Percentiles rank a stretch among this genome's conserved stretches.
Evolutionary conservation across 2,888 invertebrate genomes (phyloP).

Genomic region (Lissocephala sabroskyi): DNA sequence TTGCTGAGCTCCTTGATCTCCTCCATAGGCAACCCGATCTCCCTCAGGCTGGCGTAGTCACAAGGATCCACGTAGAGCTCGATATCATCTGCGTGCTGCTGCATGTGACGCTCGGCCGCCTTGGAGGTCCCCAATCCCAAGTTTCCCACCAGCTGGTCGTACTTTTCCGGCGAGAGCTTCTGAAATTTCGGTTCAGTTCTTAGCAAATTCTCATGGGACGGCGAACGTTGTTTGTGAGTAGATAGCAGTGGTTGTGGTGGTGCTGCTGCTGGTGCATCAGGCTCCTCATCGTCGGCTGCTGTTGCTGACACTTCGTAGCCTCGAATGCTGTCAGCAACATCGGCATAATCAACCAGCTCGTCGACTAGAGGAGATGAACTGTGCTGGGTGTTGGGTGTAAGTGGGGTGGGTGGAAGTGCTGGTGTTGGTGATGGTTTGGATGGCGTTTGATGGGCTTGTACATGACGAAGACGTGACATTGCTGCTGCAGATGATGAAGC

Average conservation of each 20-base stretch:
- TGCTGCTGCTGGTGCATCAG: slow-evolving; percentile 6
- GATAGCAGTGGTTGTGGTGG: no score
- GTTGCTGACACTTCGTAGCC: slow-evolving; percentile 42
- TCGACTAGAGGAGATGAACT: slow-evolving; percentile 47
- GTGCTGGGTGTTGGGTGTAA: slow-evolving; percentile 22
- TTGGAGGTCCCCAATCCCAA: slow-evolving; percentile 31
- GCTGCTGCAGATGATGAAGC: slow-evolving; percentile 15
- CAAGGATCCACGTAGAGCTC: slow-evolving; percentile 70
- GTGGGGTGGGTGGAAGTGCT: slow-evolving; percentile 24
- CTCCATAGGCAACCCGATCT: slow-evolving; percentile 74
- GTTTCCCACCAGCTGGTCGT: slow-evolving; percentile 67
- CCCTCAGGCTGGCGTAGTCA: slow-evolving; percentile 68
- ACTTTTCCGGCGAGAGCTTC: slow-evolving; percentile 69
- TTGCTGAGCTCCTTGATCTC: slow-evolving; percentile 76
- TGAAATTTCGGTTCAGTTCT: slow-evolving; percentile 69
- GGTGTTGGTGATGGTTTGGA: slow-evolving; percentile 17
- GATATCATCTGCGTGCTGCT: slow-evolving; percentile 66
- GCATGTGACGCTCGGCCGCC: slow-evolving; percentile 53
- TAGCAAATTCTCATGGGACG: slow-evolving; percentile 64
- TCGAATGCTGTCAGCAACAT: slow-evolving; percentile 67
- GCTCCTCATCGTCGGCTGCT: slow-evolving; percentile 4
- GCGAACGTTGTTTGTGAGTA: slow-evolving; percentile 48
- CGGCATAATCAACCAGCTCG: slow-evolving; percentile 65
- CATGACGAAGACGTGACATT: slow-evolving; percentile 30
- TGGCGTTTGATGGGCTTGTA: slow-evolving; percentile 24